Evolutionary conservation across 2,888 invertebrate species (phyloP).

Genomic region (Minunthozetes semirufus): DNA sequence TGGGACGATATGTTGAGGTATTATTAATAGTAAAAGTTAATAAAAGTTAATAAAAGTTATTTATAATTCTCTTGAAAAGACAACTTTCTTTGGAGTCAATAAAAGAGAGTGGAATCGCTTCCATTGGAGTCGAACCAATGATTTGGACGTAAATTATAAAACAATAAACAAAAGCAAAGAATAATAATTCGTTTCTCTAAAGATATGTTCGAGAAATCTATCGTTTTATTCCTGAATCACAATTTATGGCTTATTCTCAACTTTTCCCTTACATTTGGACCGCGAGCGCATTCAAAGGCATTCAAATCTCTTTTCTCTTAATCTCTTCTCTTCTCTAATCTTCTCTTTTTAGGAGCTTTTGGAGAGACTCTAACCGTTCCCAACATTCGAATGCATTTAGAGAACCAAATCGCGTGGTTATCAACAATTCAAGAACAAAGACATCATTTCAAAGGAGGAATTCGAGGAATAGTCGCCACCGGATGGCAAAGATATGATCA

Average conservation of each 20-base stretch:
- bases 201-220: conserved; percentile 54
- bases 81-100: conserved; percentile 58
- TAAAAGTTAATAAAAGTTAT: too few species aligned
- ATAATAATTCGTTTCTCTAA: too few species aligned
- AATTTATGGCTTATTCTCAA: conserved; percentile 63
- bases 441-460: conserved; percentile 41
- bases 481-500: conserved; percentile 48
- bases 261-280: conserved; percentile 65
- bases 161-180: too few species aligned
- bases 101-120: conserved; percentile 56
- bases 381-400: conserved; percentile 60
- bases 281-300: conserved; percentile 65
- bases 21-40: too few species aligned
- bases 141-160: conserved; percentile 73
- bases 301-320: background rate
- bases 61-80: conserved; percentile 44
- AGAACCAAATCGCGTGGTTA: conserved; percentile 64
- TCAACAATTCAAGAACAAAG: conserved; percentile 41
- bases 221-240: conserved; percentile 48
- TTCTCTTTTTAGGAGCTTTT: conserved; percentile 54
- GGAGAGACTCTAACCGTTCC: conserved; percentile 64
- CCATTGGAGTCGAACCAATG: conserved; percentile 64
- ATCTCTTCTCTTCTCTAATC: background rate
- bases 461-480: conserved; percentile 45
- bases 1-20: conserved; percentile 70